Conservation (phyloP, 2,113 vertebrate species). For the Leptobrachium leishanense region DNA sequence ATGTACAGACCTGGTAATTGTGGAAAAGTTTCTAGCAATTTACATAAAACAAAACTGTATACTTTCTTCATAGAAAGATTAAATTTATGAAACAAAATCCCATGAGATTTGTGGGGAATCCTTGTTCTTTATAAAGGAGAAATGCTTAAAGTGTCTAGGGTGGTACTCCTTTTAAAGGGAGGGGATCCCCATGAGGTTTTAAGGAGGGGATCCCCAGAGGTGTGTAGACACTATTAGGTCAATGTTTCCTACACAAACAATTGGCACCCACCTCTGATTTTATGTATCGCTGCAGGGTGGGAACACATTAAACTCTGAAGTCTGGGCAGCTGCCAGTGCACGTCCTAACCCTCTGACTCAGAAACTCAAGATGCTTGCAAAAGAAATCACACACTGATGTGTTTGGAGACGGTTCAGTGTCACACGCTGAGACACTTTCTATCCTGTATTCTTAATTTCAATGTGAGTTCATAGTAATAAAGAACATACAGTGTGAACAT, state of each 20-base stretch:
- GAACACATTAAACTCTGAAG: constrained; percentile 37
- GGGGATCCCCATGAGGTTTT: constrained; percentile 10
- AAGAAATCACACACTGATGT: neutral
- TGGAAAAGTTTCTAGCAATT: no score
- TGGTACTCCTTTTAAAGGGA: neutral
- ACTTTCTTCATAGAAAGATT: neutral
- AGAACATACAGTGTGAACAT: neutral
- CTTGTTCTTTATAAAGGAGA: neutral
- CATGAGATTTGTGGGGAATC: neutral
- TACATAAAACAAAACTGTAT: no score
- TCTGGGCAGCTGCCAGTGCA: constrained; percentile 27
- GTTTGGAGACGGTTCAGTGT: constrained; percentile 3
- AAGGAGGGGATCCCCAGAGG: constrained; percentile 37
- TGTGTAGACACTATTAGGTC: constrained; percentile 19
- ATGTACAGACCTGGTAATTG: no score
- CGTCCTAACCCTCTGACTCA: constrained; percentile 33
- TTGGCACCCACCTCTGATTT: constrained; percentile 40
- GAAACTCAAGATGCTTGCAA: constrained; percentile 12
- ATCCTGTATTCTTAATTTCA: neutral
- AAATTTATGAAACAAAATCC: neutral
- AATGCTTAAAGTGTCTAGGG: neutral
- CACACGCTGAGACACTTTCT: neutral
- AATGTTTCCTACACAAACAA: constrained; percentile 37
- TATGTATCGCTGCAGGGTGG: constrained; percentile 45
- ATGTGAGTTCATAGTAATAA: constrained; percentile 3